Base-by-base conservation (phyloP, 1,140 invertebrate genomes). In the Drosophila sturtevanti region DNA sequence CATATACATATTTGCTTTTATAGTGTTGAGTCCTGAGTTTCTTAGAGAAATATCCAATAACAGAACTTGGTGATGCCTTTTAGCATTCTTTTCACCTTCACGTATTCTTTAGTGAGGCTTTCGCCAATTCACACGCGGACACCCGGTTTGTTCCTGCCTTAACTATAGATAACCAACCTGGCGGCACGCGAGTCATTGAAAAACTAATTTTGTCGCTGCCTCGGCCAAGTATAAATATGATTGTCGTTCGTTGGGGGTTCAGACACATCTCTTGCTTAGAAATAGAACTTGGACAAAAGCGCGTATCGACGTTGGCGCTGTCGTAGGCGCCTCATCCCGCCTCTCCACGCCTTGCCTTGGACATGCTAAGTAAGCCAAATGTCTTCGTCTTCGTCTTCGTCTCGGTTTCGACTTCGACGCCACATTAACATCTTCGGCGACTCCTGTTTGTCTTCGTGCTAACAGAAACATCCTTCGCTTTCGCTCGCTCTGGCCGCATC, bases 221-320 rank as follows among this genome's bases (percentile, higher is more conserved):
- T 69, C 69, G 76, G 56, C 79, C 77, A 90, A 87, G 82, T 87
- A 90, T 90, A 90, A 90, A 90, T 90, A 90, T 90, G 82, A 82
- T 69, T 81, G 70, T 90, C 80, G 73, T 76, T 75, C 80, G 73
- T 76, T 75, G 68, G 71, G 69, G 72, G 82, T 82, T 86, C 79
- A 80, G 65, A 72, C 64, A 72, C 72, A 77, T 77, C 79, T 71
- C 66, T n/a, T n/a, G 79, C 63, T 87, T 89, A 87, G 84, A 84
- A 87, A 87, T 87, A 87, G 84, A 87, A 87, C 79, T 87, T 87
- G 85, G 64, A 68, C 77, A 72, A 80, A 84, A 74, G 68, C 68
- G 73, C 51, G 63, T 67, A 62, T 78, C 76, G 74, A 51, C 55
- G 63, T 54, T 64, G 48, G 21, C 35, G 63, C 11, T 35, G 51